These are phyloP conservation scores for Peribatodes rhomboidaria DNA, from an alignment of 2,888 invertebrate genomes.

Conservation along the genomic window DNA sequence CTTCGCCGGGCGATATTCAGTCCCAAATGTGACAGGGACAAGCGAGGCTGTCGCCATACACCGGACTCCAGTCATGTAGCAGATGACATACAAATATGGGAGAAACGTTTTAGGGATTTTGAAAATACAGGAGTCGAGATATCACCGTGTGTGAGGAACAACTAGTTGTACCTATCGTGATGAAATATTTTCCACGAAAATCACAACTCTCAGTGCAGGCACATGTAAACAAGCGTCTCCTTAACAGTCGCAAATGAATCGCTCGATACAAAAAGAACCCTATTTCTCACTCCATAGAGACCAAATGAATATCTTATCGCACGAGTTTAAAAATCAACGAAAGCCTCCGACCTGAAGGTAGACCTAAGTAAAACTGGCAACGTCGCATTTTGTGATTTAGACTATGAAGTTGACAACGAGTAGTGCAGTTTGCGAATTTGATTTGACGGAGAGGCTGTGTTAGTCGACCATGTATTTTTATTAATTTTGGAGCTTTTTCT, in stretches of 20 bases:
- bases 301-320: conserved; percentile 39
- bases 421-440: conserved; percentile 63
- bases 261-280: conserved; percentile 26
- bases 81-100: no score
- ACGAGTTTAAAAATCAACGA: conserved; percentile 56
- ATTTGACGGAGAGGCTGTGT: conserved; percentile 59
- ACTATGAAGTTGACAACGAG: conserved; percentile 69
- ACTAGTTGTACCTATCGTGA: no score
- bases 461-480: conserved; percentile 53
- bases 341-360: conserved; percentile 67
- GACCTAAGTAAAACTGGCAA: conserved; percentile 68
- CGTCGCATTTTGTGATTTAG: conserved; percentile 62
- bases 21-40: no score
- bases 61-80: no score
- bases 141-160: background rate
- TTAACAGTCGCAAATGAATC: conserved; percentile 48
- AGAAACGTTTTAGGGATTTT: no score
- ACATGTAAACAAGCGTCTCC: conserved; percentile 42
- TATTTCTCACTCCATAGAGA: fast-evolving
- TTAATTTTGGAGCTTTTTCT: conserved; percentile 45
- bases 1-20: no score
- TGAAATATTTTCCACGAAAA: background rate
- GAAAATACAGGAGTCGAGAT: no score
- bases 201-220: background rate
- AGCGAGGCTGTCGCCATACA: no score